Evolutionary conservation across 1,140 invertebrate genomes (phyloP), one percentile per base, ranked within the genome.

Genomic region (Drosophila arizonae): DNA sequence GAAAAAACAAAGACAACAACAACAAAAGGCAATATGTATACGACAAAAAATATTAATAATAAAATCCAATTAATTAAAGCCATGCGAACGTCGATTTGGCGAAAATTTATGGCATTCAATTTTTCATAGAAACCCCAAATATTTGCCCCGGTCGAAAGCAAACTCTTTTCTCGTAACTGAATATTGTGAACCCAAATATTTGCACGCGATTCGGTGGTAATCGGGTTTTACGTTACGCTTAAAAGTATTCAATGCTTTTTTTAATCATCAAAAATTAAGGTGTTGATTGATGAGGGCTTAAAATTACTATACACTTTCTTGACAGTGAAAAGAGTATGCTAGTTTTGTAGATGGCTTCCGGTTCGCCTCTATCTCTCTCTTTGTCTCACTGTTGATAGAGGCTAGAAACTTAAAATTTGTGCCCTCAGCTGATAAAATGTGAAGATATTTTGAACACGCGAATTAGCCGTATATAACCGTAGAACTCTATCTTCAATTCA

Each of bases 81-180:
- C 75, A 86, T 87, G 73, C 81, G 81, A 77, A 55, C 48, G 46
- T 72, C 77, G 52, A 81, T 77, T 80, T 58, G 30, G 54, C 61
- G 55, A 75, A 80, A 85, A 87, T 85, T 85, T 85, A 85, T 87
- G 50, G 81, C 75, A 56, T 58, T 72, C 64, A 76, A 50, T 70
- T 61, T 85, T 87, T 73, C 75, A 87, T 67, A 63, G 78, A 85
- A 85, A 39, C 66, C 50, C 41, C 68, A 76, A 87, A 86, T 85
- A 72, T 76, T 81, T 87, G 64, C 50, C 41, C 39, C 36, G 13
- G 33, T 61, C 51, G 62, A 71, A 77, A 71, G 79, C 55, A 72
- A 58, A 51, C 45, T 58, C 45, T 63, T 71, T 52, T 61, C 43
- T 54, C 57, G 24, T 39, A 45, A 24, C 43, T 62, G 71, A 86